Conservation (phyloP, 92 coral and sea anemone species). For the Epizoanthus ramosus region DNA sequence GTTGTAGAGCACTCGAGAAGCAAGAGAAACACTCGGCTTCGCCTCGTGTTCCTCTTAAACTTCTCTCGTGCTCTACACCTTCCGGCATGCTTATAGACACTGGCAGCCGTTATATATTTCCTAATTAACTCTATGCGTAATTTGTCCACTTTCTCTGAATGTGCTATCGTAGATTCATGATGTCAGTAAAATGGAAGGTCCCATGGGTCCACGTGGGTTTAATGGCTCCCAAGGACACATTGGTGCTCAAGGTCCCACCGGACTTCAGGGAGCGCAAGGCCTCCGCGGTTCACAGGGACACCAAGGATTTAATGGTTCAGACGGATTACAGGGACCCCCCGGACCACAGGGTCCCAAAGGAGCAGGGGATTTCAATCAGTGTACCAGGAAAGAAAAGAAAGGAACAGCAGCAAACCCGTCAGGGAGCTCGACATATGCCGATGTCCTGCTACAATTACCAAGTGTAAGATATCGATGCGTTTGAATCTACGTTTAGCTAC, state of each 20-base stretch:
- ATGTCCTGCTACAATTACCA: background rate
- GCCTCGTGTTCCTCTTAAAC: too few species aligned
- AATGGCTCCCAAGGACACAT: background rate
- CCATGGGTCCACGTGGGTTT: background rate
- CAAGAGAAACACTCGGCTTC: too few species aligned
- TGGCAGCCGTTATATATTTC: too few species aligned
- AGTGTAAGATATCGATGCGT: background rate
- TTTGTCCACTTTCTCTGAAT: too few species aligned
- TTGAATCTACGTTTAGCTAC: background rate
- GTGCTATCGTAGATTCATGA: too few species aligned
- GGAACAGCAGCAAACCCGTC: background rate
- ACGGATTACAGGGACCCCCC: constrained; percentile 1
- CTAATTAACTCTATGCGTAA: too few species aligned
- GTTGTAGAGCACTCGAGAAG: too few species aligned
- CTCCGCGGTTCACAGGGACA: background rate
- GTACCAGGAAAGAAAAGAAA: background rate
- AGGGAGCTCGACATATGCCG: background rate
- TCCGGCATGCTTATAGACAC: too few species aligned
- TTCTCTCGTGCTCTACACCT: too few species aligned
- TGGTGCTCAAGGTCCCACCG: constrained; percentile 14
- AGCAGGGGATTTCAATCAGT: background rate
- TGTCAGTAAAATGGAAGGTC: constrained; percentile 15
- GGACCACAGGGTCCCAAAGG: constrained; percentile 9
- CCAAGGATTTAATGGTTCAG: background rate
- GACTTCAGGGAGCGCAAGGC: constrained; percentile 1